These are phyloP conservation scores for Silurus meridionalis DNA, from an alignment of 2,113 vertebrate species.

Conservation along the genomic window DNA sequence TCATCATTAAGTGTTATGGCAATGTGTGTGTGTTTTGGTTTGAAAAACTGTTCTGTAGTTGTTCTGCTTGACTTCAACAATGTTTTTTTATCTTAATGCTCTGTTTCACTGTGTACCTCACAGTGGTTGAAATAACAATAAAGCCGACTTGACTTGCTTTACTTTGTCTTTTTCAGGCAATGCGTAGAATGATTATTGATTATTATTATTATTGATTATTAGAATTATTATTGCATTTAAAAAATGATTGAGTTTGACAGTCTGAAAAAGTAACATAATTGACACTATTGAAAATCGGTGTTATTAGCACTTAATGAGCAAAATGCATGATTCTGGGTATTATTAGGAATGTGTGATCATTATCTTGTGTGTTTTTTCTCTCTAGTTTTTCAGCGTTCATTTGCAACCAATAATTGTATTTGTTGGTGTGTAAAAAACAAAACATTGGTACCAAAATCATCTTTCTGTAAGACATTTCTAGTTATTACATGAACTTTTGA, in stretches of 20 bases:
- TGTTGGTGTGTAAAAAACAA: background rate
- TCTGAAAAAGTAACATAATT: background rate
- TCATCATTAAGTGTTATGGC: background rate
- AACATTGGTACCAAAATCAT: background rate
- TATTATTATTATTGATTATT: too few relatives aligned
- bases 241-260: background rate
- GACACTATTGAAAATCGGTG: background rate
- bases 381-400: background rate
- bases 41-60: background rate
- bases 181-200: background rate
- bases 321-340: background rate
- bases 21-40: constrained; percentile 3
- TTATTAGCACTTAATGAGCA: background rate
- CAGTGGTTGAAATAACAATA: too few relatives aligned
- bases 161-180: background rate
- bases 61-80: background rate
- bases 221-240: too few relatives aligned
- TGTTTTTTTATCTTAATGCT: background rate
- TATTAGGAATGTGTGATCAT: background rate
- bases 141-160: too few relatives aligned
- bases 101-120: background rate
- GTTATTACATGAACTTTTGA: background rate
- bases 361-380: background rate
- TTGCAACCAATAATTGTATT: background rate
- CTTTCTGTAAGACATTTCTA: background rate